phyloP scores from a whole-genome alignment of 2,797 vertebrate genomes.

The Chromis chromis region DNA sequence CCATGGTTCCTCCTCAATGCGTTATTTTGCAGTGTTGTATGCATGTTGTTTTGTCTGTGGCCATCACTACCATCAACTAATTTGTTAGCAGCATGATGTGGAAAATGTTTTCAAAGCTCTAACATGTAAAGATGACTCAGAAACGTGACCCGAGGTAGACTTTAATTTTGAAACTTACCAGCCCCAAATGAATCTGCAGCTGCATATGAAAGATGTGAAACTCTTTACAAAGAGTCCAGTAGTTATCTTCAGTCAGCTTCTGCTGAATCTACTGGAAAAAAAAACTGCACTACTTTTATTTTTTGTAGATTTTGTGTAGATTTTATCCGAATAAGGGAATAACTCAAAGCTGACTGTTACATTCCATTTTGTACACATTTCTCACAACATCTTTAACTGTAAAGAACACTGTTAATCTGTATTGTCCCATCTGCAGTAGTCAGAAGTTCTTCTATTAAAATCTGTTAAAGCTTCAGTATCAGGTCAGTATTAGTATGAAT shows the following conservation, averaged over 20 bases:
- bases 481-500: background rate
- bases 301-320: background rate
- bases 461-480: too few relatives aligned
- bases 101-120: background rate
- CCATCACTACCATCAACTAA: background rate
- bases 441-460: background rate
- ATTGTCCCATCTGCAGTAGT: background rate
- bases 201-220: conserved; percentile 21
- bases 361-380: too few relatives aligned
- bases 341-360: background rate
- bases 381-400: too few relatives aligned
- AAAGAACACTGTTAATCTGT: too few relatives aligned
- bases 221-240: background rate
- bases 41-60: background rate
- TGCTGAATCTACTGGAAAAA: too few relatives aligned
- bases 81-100: conserved; percentile 9
- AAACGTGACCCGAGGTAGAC: background rate
- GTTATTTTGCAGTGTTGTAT: conserved; percentile 20
- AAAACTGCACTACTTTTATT: too few relatives aligned
- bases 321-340: background rate
- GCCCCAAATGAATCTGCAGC: background rate
- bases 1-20: background rate
- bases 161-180: conserved; percentile 21
- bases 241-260: too few relatives aligned
- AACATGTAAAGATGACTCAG: background rate